Conservation (phyloP, 2,797 vertebrate species). For the Onychomys torridus region DNA sequence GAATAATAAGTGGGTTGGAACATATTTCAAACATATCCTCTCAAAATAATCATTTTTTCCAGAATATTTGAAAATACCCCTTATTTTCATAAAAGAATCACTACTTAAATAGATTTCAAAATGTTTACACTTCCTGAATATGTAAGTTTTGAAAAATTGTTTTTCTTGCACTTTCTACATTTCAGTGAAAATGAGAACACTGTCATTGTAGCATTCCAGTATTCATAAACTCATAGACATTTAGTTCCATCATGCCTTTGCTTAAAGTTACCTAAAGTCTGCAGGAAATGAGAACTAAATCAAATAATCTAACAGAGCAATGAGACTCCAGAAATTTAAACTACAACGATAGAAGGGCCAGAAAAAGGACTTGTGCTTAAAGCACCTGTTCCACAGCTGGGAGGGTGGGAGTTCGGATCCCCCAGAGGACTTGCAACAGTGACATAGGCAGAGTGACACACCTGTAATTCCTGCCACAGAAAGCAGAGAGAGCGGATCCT, state of each 20-base stretch:
- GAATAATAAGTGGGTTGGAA: background rate
- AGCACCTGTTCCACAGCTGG: too few relatives aligned
- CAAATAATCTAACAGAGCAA: background rate
- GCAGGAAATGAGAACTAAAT: background rate
- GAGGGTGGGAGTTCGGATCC: background rate
- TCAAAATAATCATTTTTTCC: background rate
- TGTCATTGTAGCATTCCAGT: background rate
- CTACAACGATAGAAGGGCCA: background rate
- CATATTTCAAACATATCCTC: background rate
- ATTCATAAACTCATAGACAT: background rate
- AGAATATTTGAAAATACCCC: background rate
- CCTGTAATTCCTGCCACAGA: background rate
- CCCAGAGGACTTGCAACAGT: background rate
- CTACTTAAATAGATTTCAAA: slow-evolving; percentile 16
- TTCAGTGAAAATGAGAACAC: background rate
- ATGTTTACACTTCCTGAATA: background rate
- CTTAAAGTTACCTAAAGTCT: slow-evolving; percentile 3
- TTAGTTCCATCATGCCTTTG: background rate
- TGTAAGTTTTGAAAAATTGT: background rate
- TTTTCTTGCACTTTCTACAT: slow-evolving; percentile 28
- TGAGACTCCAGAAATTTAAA: background rate
- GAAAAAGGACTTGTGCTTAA: background rate
- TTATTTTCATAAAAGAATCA: background rate
- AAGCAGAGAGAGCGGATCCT: background rate
- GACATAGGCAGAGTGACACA: fast-evolving